phyloP scores from a whole-genome alignment of 2,888 invertebrate genomes.

The Leptopilina drosophilae region DNA sequence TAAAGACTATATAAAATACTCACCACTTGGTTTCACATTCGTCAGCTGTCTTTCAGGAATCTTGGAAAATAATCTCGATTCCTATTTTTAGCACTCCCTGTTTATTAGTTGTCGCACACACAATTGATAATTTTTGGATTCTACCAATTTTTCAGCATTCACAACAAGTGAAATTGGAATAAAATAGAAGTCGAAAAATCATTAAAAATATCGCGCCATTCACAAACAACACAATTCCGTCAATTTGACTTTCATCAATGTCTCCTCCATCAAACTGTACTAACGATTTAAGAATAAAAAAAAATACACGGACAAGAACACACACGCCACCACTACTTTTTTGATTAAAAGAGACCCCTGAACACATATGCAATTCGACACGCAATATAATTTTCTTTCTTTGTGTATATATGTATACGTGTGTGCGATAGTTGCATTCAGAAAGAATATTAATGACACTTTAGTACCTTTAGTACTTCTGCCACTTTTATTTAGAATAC shows the following conservation, averaged over 20 bases:
- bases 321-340: neutral
- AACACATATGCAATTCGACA: neutral
- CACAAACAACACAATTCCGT: neutral
- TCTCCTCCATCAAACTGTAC: neutral
- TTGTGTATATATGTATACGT: too few species aligned
- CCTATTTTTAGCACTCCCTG: slow-evolving; percentile 4
- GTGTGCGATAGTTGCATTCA: too few species aligned
- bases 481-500: too few species aligned
- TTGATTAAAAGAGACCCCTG: too few species aligned
- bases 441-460: too few species aligned
- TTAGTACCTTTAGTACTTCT: too few species aligned
- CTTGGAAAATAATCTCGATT: slow-evolving; percentile 17
- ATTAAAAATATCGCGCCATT: neutral
- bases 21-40: slow-evolving; percentile 31
- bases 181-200: neutral
- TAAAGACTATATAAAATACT: neutral
- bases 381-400: too few species aligned
- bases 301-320: neutral
- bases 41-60: slow-evolving; percentile 31
- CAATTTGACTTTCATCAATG: neutral
- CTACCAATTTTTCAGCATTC: neutral
- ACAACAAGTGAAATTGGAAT: neutral
- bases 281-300: neutral
- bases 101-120: neutral
- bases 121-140: neutral